Evolutionary conservation across 2,888 invertebrate genomes (phyloP), one percentile per base, ranked within the genome.

Genomic region (Tenodera sinensis): DNA sequence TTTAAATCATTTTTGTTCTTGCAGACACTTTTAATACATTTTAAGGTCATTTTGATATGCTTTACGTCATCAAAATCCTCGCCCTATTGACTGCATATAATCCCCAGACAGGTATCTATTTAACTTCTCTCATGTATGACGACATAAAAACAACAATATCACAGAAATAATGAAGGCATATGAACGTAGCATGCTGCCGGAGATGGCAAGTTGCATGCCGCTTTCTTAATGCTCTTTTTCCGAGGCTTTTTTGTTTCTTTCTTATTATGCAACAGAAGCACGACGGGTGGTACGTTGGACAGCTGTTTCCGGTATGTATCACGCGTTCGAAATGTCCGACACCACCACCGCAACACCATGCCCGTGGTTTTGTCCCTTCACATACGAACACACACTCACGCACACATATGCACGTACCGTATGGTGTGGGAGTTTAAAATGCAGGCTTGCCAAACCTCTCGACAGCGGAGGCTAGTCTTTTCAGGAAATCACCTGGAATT

Each of bases 281-380:
- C 42, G 84, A 34, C 30, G 84, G 84, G 34, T 84, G 84, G 84
- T 25, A 25, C 84, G 84, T 20, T 42, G 84, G 34, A 84, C 84
- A 84, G 84, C 84, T 84, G 84, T 84, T 84, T 84, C 84, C 84
- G 84, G 84, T 84, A 42, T 84, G 84, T 34, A 42, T 34, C 84
- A 84, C 84, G 84, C 84, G 42, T 84, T 84, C 84, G 84, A 84
- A 84, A 84, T 84, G 84, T 84, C 84, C 83, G 14, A 28, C 28
- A 83, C 83, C 12, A 83, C 83, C 34, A n/a, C 84, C 54, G 20
- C 54, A 71, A 71, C 54, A 71, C 54, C 54, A 71, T 71, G 54
- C 54, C 54, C 54, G 54, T 71, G 54, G 54, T 71, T 71, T 71
- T 71, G 54, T 71, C 54, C 54, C 54, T 71, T 71, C 54, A 71